Evolutionary conservation across 2,888 invertebrate species (phyloP).

Genomic region (Adineta ricciae): DNA sequence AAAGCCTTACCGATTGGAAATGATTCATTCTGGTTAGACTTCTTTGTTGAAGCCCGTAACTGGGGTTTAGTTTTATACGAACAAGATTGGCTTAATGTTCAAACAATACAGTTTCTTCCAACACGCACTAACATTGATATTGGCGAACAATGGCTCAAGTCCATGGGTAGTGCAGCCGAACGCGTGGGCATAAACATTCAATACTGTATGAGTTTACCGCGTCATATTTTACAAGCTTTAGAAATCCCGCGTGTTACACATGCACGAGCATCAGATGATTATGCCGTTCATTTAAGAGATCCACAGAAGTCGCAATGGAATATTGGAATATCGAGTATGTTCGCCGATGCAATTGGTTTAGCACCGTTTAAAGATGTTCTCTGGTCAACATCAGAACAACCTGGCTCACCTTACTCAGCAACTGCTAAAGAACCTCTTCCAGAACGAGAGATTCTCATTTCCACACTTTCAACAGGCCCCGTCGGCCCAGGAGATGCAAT

Average conservation of each 20-base stretch:
- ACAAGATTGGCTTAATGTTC: constrained; percentile 43
- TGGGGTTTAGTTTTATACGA: constrained; percentile 41
- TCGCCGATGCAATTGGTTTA: constrained; percentile 35
- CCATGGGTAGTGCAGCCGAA: constrained; percentile 42
- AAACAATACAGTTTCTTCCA: constrained; percentile 39
- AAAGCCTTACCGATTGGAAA: constrained; percentile 35
- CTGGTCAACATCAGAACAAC: constrained; percentile 40
- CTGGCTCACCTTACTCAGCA: constrained; percentile 39
- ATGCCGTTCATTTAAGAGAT: constrained; percentile 28
- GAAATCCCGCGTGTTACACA: constrained; percentile 41
- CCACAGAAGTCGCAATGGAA: constrained; percentile 24
- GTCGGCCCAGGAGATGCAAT: constrained; percentile 42
- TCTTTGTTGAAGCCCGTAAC: constrained; percentile 37
- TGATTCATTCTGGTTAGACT: constrained; percentile 40
- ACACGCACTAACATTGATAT: constrained; percentile 38
- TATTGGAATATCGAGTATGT: constrained; percentile 30
- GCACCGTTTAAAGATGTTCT: constrained; percentile 43
- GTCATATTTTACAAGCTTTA: constrained; percentile 40
- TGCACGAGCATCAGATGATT: constrained; percentile 36
- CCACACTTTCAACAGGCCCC: constrained; percentile 39
- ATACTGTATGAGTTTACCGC: constrained; percentile 42
- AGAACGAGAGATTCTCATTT: neutral
- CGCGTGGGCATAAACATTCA: constrained; percentile 40
- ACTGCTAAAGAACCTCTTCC: neutral
- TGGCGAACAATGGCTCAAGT: constrained; percentile 40